phyloP scores from a whole-genome alignment of 2,888 invertebrate species.

The Pyrrhia umbra region DNA sequence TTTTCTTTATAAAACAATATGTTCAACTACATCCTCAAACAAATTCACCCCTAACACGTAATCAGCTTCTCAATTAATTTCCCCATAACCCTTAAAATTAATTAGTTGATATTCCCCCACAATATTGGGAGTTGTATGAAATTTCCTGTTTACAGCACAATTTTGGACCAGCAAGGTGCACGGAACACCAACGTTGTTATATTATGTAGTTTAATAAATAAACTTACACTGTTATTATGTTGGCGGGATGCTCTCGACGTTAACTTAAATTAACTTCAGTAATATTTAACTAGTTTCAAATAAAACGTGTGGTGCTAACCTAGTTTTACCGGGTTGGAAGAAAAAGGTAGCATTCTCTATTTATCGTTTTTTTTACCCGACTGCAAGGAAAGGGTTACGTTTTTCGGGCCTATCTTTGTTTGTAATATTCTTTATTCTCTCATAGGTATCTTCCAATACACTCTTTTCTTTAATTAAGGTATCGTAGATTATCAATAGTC shows the following conservation, averaged over 20 bases:
- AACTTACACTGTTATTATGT: constrained; percentile 42
- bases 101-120: constrained; percentile 15
- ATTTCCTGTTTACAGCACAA: constrained; percentile 33
- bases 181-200: constrained; percentile 24
- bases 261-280: constrained; percentile 53
- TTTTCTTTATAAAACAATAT: neutral
- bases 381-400: too few relatives aligned
- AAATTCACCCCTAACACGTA: constrained; percentile 7
- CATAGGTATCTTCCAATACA: too few relatives aligned
- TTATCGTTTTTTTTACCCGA: too few relatives aligned
- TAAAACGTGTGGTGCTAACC: constrained; percentile 21
- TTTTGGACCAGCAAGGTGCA: constrained; percentile 33
- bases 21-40: neutral
- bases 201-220: constrained; percentile 50
- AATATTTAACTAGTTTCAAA: constrained; percentile 44
- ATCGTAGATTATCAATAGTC: too few relatives aligned
- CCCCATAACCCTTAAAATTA: constrained; percentile 7
- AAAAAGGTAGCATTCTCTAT: neutral
- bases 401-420: too few relatives aligned
- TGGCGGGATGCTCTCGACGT: constrained; percentile 35
- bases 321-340: neutral
- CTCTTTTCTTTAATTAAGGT: too few relatives aligned
- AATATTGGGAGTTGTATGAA: constrained; percentile 32
- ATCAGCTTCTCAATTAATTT: constrained; percentile 16
- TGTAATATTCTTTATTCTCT: too few relatives aligned